Evolutionary conservation across 2,888 invertebrate genomes (phyloP).

Genomic region (Deilephila elpenor): DNA sequence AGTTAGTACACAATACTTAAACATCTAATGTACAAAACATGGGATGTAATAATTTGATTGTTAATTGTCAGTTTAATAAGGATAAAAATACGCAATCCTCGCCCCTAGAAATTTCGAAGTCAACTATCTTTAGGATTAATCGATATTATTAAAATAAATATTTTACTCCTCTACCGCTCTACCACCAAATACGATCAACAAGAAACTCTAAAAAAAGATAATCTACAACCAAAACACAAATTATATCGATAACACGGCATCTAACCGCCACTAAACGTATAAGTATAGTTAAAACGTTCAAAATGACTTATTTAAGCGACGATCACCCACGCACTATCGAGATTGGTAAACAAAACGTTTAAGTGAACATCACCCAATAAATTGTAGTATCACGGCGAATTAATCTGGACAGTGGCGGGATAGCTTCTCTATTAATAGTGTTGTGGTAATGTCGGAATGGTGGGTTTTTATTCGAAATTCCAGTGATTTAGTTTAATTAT

Average conservation of each 20-base stretch:
- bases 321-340: conserved; percentile 3
- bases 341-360: conserved; percentile 22
- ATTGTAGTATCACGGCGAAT: conserved; percentile 10
- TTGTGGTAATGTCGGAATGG: not conserved
- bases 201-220: not conserved
- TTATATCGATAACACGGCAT: not conserved
- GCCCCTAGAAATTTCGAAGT: no score
- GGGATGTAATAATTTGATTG: no score
- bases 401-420: conserved; percentile 19
- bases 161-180: not conserved
- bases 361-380: conserved; percentile 17
- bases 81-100: no score
- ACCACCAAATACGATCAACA: not conserved
- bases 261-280: not conserved
- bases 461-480: not conserved
- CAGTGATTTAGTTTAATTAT: not conserved
- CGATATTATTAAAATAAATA: no score
- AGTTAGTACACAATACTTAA: no score
- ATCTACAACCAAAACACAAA: not conserved
- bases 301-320: conserved; percentile 16
- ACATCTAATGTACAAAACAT: no score
- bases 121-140: no score
- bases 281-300: not conserved
- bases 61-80: no score
- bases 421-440: conserved; percentile 5